A percentile compares a stretch with the other conserved stretches of the same genome.
Evolutionary conservation across 2,888 invertebrate species (phyloP).

Genomic region (Dendrolimus pini): DNA sequence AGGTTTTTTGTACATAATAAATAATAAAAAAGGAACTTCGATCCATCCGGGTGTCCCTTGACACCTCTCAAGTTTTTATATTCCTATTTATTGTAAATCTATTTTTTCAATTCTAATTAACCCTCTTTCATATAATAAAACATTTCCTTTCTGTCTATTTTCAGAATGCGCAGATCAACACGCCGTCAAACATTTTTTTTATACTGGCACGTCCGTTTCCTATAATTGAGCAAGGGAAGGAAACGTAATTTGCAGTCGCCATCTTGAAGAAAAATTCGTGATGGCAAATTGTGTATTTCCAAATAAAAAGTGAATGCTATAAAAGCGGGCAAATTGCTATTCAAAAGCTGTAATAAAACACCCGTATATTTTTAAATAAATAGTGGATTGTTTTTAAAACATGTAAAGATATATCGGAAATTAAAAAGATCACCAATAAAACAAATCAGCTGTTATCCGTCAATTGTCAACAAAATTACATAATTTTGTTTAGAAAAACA

Average conservation of each 20-base stretch:
- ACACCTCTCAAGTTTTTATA: no score
- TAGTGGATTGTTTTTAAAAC: conserved; percentile 20
- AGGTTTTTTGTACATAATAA: no score
- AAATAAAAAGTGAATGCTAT: conserved; percentile 49
- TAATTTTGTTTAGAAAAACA: conserved; percentile 77
- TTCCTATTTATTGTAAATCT: no score
- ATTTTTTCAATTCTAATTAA: no score
- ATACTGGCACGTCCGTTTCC: conserved; percentile 34
- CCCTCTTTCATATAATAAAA: no score
- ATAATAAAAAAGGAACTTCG: no score
- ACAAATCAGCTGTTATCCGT: conserved; percentile 77
- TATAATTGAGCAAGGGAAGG: conserved; percentile 2
- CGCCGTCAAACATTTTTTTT: no score
- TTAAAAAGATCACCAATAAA: conserved; percentile 67
- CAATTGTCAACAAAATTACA: conserved; percentile 78
- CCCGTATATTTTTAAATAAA: conserved; percentile 28
- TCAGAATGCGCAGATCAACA: no score
- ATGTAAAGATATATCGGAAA: conserved; percentile 23
- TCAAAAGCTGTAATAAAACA: conserved; percentile 34
- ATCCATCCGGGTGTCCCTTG: no score
- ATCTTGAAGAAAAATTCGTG: conserved; percentile 63
- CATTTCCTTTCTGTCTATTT: no score
- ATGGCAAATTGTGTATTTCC: conserved; percentile 53
- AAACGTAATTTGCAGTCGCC: conserved; percentile 31
- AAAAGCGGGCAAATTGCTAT: conserved; percentile 21